Base-by-base conservation (phyloP, 2,113 vertebrate species). In the Rostratula benghalensis region DNA sequence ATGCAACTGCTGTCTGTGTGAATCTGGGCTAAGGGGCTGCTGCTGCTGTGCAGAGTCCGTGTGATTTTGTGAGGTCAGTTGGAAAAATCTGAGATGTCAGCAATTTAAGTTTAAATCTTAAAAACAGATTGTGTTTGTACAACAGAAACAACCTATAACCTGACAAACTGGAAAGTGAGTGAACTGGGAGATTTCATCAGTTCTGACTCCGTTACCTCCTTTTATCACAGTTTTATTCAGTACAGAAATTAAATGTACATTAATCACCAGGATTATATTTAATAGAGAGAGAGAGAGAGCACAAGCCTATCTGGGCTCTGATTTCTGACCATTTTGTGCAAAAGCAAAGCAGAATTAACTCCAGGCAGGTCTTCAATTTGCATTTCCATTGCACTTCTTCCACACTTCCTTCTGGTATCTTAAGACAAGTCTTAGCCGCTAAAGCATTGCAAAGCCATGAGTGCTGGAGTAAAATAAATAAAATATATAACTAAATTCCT, bases 321-420 rank as follows among this genome's bases (percentile, higher is more conserved):
- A 75, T 23, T 85, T 87, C 81, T 94, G 89, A 82, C 63, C 80
- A 13, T 85, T 93, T 91, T 79, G 82, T 85, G 65, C 65, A 89
- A 91, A 93, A 78, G 39, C 21, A 78, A 88, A 68, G 85, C 90
- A 71, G 56, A 88, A 93, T 25, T 71, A 87, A 91, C 74, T 94
- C 57, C 70, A 84, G 83, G 78, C 80, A 94, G 89, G 83, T 89
- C 81, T 89, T 76, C 77, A 61, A 33, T 95, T 89, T 93, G 70
- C 86, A 93, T 94, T 92, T 93, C 83, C 87, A 39, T 91, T 91
- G 39, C n/a, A 39, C 11, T 76, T 92, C 43, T 89, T 91, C 69
- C 77, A 78, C 57, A 15, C 31, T 84, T 93, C 22, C 60, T 83
- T 93, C 83, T 86, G 33, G 12, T 94, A 46, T 90, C 70, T 83